Conservation (phyloP, 1,140 invertebrate genomes). For the Rhynchophorus ferrugineus region DNA sequence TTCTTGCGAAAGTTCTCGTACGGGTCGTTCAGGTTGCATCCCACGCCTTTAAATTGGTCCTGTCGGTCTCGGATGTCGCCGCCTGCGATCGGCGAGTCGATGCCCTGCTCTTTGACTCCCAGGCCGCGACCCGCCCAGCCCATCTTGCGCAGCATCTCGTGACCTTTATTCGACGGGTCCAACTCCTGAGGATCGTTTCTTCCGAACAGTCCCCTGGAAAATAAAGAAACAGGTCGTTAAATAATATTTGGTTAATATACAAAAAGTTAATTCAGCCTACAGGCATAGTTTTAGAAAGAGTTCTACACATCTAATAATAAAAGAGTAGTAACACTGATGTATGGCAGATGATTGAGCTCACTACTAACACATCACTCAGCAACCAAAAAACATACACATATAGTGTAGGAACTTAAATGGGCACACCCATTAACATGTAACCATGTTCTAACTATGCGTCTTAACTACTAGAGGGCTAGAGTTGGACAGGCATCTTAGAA, state of each 20-base stretch:
- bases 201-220: slow-evolving; percentile 26
- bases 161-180: slow-evolving; percentile 87
- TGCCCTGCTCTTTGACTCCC: slow-evolving; percentile 88
- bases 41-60: slow-evolving; percentile 90
- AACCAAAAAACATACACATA: too few relatives aligned
- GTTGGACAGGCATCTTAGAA: too few relatives aligned
- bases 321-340: too few relatives aligned
- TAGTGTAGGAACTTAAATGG: too few relatives aligned
- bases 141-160: slow-evolving; percentile 93
- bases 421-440: too few relatives aligned
- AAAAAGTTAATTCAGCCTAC: too few relatives aligned
- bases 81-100: slow-evolving; percentile 86
- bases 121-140: slow-evolving; percentile 83
- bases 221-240: slow-evolving; percentile 5
- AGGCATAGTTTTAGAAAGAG: too few relatives aligned
- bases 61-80: slow-evolving; percentile 84
- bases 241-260: not conserved
- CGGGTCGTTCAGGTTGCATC: slow-evolving; percentile 84
- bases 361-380: too few relatives aligned
- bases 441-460: too few relatives aligned
- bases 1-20: slow-evolving; percentile 96
- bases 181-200: slow-evolving; percentile 46
- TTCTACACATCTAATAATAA: too few relatives aligned
- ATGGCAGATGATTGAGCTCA: too few relatives aligned
- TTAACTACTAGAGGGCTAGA: too few relatives aligned